phyloP scores from a whole-genome alignment of 2,888 invertebrate species.

The Poecilus cupreus region DNA sequence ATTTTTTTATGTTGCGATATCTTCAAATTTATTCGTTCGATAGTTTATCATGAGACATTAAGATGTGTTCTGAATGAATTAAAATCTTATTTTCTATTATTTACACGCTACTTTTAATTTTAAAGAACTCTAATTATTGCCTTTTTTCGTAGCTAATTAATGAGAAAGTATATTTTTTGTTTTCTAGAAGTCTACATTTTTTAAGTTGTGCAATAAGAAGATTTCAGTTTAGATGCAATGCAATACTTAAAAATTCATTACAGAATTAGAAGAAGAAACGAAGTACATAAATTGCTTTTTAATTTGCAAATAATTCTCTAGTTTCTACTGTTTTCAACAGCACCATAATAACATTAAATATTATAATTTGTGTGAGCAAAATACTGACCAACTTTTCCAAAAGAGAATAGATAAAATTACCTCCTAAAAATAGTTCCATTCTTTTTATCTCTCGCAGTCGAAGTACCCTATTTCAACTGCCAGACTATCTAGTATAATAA shows the following conservation, averaged over 20 bases:
- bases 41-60: no score
- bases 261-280: not conserved
- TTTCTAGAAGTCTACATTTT: no score
- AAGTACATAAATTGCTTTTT: not conserved
- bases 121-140: no score
- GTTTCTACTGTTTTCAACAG: not conserved
- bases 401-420: not conserved
- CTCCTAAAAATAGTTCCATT: not conserved
- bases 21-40: no score
- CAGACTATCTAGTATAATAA: conserved; percentile 24
- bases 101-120: no score
- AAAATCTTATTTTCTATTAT: no score
- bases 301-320: conserved; percentile 2
- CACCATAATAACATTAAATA: not conserved
- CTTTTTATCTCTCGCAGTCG: not conserved
- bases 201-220: no score
- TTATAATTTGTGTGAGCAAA: not conserved
- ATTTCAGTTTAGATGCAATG: not conserved
- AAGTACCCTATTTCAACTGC: not conserved
- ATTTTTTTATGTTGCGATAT: no score
- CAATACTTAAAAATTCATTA: not conserved
- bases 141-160: no score
- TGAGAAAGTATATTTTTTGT: no score
- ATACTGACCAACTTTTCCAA: not conserved
- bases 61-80: no score